These are phyloP conservation scores for Tangara arthus DNA, from an alignment of 2,797 vertebrate species.

Conservation along the genomic window DNA sequence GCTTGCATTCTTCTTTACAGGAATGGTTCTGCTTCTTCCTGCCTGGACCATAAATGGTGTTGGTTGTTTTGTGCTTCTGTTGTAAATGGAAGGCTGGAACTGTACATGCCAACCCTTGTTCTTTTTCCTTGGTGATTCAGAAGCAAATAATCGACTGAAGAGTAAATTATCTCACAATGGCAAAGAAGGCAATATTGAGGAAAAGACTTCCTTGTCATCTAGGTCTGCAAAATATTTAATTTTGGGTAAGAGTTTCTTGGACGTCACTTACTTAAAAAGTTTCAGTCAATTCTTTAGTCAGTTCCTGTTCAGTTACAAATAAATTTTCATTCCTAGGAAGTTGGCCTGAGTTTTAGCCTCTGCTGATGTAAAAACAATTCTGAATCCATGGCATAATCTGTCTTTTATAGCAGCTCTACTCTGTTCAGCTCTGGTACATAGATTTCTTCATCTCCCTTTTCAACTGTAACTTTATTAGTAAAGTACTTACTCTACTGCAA, in stretches of 20 bases:
- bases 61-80: background rate
- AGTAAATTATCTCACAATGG: background rate
- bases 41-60: background rate
- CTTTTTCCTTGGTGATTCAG: background rate
- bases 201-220: background rate
- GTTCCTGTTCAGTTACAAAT: background rate
- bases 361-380: background rate
- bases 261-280: background rate
- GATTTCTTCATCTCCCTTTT: background rate
- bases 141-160: background rate
- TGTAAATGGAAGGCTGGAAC: background rate
- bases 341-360: background rate
- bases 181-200: background rate
- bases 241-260: background rate
- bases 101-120: background rate
- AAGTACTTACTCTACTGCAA: background rate
- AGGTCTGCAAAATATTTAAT: background rate
- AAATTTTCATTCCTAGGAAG: background rate
- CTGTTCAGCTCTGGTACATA: background rate
- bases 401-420: background rate
- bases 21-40: background rate
- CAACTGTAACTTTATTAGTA: background rate
- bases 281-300: background rate
- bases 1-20: accelerated
- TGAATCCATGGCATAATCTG: background rate